These are phyloP conservation scores for Heliangelus exortis DNA, from an alignment of 2,797 vertebrate genomes.

Conservation along the genomic window DNA sequence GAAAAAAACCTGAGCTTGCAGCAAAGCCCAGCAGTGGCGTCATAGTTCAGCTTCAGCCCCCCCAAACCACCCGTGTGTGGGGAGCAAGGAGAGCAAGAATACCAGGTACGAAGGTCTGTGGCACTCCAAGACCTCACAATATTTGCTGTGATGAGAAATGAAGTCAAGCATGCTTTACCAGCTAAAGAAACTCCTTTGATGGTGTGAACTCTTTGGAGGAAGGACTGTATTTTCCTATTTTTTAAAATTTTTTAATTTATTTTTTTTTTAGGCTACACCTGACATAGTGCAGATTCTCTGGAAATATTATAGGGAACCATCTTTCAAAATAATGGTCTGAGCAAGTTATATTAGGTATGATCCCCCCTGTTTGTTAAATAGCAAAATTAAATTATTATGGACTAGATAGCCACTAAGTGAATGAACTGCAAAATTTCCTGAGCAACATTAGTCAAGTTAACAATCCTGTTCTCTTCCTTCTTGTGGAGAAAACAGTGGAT, in stretches of 20 bases:
- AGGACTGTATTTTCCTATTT: neutral
- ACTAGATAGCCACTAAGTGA: neutral
- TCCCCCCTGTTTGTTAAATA: neutral
- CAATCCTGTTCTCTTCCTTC: neutral
- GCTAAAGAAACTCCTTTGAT: neutral
- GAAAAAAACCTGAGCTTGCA: neutral
- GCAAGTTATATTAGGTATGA: neutral
- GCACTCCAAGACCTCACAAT: neutral
- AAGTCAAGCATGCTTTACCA: neutral
- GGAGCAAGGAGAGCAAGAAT: neutral
- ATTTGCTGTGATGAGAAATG: neutral
- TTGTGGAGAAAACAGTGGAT: neutral
- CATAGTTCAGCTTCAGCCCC: neutral
- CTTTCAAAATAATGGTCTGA: neutral
- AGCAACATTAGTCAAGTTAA: neutral
- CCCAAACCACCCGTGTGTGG: neutral
- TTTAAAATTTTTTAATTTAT: too few species aligned
- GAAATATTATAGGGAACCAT: neutral
- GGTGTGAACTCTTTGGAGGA: neutral
- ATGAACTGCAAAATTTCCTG: neutral
- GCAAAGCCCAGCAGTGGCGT: neutral
- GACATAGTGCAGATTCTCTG: neutral
- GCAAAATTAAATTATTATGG: neutral
- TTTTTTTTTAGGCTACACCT: neutral
- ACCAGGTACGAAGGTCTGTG: accelerated